Evolutionary conservation across 1,140 invertebrate species (phyloP).

Genomic region (Tribolium castaneum): DNA sequence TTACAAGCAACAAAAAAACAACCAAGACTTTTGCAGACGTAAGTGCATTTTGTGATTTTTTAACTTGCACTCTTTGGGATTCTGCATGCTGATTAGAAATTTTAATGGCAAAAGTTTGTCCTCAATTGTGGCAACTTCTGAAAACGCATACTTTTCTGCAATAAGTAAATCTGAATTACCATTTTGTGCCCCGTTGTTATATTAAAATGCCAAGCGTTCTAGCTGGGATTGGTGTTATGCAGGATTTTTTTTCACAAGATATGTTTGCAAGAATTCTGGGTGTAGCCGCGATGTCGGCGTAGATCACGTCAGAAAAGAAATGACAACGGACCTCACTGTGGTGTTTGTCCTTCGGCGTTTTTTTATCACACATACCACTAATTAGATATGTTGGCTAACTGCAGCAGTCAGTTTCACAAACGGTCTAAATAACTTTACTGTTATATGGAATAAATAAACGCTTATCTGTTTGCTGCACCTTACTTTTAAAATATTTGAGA

Average conservation of each 20-base stretch:
- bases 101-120: conserved; percentile 27
- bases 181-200: conserved; percentile 2
- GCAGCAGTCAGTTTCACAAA: neutral
- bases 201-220: neutral
- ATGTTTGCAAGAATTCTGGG: conserved; percentile 4
- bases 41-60: conserved; percentile 29
- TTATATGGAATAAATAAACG: neutral
- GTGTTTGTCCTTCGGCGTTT: neutral
- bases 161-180: conserved; percentile 27
- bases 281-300: neutral
- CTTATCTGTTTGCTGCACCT: neutral
- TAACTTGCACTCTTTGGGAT: conserved; percentile 11
- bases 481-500: neutral
- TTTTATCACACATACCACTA: conserved; percentile 1
- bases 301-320: conserved; percentile 2
- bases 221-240: neutral
- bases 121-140: conserved; percentile 18
- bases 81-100: conserved; percentile 27
- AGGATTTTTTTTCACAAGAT: neutral
- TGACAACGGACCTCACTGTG: neutral
- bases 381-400: neutral
- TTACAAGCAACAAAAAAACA: neutral
- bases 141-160: conserved; percentile 13
- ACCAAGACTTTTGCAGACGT: neutral
- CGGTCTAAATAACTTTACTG: neutral